A percentile compares a stretch with the other conserved stretches of the same genome.
phyloP scores from a whole-genome alignment of 2,797 vertebrate genomes.

The Nyctalus aviator region DNA sequence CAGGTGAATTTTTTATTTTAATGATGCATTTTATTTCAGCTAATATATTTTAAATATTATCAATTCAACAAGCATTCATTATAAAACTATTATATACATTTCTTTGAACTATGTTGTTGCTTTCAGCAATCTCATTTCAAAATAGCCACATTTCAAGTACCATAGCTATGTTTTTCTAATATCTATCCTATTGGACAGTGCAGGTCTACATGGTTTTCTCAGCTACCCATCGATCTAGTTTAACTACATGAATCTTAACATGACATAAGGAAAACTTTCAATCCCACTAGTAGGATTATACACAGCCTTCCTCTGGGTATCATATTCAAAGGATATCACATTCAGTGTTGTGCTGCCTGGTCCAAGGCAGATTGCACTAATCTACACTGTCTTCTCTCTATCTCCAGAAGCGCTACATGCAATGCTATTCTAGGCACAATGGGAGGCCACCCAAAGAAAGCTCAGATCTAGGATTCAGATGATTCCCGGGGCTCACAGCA shows the following conservation, averaged over 20 bases:
- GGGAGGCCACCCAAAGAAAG: not conserved
- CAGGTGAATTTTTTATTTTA: slow-evolving; percentile 1
- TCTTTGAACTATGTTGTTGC: slow-evolving; percentile 28
- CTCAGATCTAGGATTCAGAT: not conserved
- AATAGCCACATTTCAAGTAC: not conserved
- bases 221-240: not conserved
- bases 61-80: not conserved
- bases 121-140: not conserved
- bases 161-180: not conserved
- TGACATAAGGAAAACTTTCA: not conserved
- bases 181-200: not conserved
- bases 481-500: not conserved
- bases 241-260: not conserved
- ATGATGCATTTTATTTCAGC: not conserved
- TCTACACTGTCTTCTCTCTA: not conserved
- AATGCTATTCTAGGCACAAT: not conserved
- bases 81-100: not conserved
- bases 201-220: not conserved
- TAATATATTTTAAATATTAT: slow-evolving; percentile 38
- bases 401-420: not conserved
- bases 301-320: not conserved
- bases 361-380: not conserved
- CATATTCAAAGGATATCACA: not conserved
- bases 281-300: not conserved
- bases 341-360: not conserved